Percentiles rank a stretch among this genome's conserved stretches.
Evolutionary conservation across 2,797 vertebrate genomes (phyloP).

Genomic region (Nyctalus aviator): DNA sequence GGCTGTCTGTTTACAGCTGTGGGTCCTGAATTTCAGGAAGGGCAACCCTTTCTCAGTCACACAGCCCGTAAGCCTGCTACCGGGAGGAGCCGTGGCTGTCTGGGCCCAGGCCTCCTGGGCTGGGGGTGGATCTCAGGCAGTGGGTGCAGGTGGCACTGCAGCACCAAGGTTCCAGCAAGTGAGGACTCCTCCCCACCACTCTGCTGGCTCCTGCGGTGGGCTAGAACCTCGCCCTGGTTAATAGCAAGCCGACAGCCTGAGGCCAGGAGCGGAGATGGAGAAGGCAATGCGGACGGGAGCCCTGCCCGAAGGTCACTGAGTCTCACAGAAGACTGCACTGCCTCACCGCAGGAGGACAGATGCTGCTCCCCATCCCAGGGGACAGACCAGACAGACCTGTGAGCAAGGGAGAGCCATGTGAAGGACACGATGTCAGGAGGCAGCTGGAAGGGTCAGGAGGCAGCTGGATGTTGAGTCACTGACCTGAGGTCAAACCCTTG

Average conservation of each 20-base stretch:
- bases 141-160: background rate
- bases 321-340: background rate
- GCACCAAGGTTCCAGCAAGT: no score
- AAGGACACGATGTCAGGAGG: background rate
- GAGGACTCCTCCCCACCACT: background rate
- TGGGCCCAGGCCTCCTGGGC: background rate
- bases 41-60: background rate
- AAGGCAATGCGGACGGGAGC: background rate
- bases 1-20: background rate
- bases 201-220: background rate
- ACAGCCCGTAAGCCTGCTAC: background rate
- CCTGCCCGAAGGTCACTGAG: background rate
- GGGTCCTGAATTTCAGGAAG: background rate
- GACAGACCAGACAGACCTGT: no score
- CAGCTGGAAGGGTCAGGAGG: background rate
- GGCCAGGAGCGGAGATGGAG: conserved; percentile 56
- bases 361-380: background rate
- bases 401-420: no score
- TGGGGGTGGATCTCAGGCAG: no score
- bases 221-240: background rate
- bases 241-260: background rate
- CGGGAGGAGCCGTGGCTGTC: fast-evolving
- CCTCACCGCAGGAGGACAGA: background rate
- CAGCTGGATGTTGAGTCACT: background rate
- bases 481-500: background rate